Conservation (phyloP, 2,113 vertebrate genomes). For the Megaceryle torquata region DNA sequence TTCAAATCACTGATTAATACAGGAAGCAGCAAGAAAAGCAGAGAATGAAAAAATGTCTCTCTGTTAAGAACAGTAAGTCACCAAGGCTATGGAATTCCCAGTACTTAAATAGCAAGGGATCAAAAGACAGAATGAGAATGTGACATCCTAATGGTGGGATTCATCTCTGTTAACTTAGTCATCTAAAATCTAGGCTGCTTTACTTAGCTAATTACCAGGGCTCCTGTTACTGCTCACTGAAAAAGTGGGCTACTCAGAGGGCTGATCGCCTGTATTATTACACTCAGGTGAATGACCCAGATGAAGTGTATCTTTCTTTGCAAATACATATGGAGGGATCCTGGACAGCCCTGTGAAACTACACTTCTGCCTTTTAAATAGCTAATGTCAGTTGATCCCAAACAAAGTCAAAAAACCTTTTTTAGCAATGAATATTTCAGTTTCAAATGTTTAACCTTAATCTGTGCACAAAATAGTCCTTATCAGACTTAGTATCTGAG, state of each 20-base stretch:
- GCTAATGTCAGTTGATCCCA: not conserved
- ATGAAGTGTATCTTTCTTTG: not conserved
- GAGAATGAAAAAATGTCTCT: not conserved
- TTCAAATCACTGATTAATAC: slow-evolving; percentile 24
- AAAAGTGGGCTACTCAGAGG: not conserved
- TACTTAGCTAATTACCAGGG: not conserved
- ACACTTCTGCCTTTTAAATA: not conserved
- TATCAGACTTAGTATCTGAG: not conserved
- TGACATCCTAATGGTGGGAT: not conserved
- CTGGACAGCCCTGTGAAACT: not conserved
- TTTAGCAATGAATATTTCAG: not conserved
- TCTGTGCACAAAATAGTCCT: not conserved
- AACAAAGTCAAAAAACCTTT: not conserved
- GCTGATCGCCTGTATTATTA: not conserved
- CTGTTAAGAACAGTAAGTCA: not conserved
- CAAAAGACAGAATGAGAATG: not conserved
- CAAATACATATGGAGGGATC: not conserved
- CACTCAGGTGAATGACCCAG: not conserved
- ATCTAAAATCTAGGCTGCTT: not conserved
- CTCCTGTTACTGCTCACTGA: not conserved
- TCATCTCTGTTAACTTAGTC: not conserved
- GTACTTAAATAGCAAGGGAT: not conserved
- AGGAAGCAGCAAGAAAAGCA: not conserved
- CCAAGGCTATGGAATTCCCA: not conserved
- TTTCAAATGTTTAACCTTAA: not conserved